Evolutionary conservation across 2,888 invertebrate species (phyloP), one percentile per base, ranked within the genome.

Genomic region (Steinernema carpocapsae): DNA sequence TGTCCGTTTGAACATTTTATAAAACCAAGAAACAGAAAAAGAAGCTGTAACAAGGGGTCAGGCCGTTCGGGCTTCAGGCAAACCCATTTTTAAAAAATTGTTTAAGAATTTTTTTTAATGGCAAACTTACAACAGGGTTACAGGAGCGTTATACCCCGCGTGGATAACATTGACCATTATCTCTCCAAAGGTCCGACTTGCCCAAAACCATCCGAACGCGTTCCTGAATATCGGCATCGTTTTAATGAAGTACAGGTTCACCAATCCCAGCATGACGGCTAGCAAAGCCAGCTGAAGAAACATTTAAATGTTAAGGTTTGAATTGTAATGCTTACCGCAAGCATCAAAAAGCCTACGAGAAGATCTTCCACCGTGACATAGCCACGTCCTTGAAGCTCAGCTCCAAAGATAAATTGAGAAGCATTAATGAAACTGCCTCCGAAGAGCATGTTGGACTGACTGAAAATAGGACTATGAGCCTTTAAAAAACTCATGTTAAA

Each of bases 141-240:
- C 64, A 17, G 64, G 64, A 17, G 26, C 64, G 6, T 29, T 26
- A 32, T 64, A 64, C 3, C 4, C 29, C 4, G 14, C 64, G 14
- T 64, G 17, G 2, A 6, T 26, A 14, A n/a, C 17, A 6, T 64
- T 17, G 1, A 64, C 17, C 2, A 64, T 2, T 14, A 64, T 64
- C 37, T 64, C 64, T 2, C 64, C 17, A 3, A 29, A 6, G 3
- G 64, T 32, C 2, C 64, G 64, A 64, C 64, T 32, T 6, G 64
- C 29, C 64, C 64, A 64, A 29, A 64, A 64, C 64, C 64, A 64
- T 7, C 64, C 64, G 64, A 64, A 64, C 1, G 64, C 64, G 64
- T 4, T 32, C 29, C 32, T 29, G n/a, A 64, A 64, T 29, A 64
- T 64, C 37, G 29, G 29, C 64, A 64, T n/a, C 14, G 29, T 64